Evolutionary conservation across 2,888 invertebrate species (phyloP).

Genomic region (Gerris lacustris): DNA sequence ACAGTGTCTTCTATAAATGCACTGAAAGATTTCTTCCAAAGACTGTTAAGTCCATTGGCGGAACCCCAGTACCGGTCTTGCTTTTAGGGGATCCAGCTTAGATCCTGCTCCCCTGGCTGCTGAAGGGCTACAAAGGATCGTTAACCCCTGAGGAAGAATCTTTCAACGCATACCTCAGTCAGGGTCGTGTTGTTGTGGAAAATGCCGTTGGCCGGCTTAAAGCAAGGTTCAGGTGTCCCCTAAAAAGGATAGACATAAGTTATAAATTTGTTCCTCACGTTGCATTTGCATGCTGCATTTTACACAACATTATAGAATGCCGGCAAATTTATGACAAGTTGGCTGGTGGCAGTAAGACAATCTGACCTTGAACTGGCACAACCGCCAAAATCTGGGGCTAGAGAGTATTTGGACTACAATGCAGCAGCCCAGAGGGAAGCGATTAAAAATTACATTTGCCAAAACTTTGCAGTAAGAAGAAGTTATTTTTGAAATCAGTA

Average conservation of each 20-base stretch:
- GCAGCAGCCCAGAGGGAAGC: neutral
- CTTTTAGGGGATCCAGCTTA: constrained; percentile 28
- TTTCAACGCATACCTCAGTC: constrained; percentile 26
- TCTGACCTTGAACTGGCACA: neutral
- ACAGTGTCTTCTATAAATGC: neutral
- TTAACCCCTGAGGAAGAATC: too few species aligned
- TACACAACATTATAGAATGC: constrained; percentile 29
- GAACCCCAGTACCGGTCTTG: constrained; percentile 23
- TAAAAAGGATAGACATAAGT: constrained; percentile 28
- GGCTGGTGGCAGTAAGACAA: neutral
- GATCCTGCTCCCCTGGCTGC: constrained; percentile 26
- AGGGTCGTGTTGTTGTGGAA: constrained; percentile 28
- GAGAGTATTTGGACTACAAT: neutral
- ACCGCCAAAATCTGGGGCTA: neutral
- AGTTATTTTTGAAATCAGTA: neutral
- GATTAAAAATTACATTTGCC: neutral
- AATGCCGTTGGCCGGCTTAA: constrained; percentile 33
- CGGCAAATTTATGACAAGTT: constrained; percentile 11
- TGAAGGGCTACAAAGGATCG: constrained; percentile 24
- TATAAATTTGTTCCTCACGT: constrained; percentile 28
- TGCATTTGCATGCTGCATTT: constrained; percentile 29
- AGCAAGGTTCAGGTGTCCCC: constrained; percentile 29
- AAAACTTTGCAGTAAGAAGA: neutral
- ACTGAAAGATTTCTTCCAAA: constrained; percentile 13
- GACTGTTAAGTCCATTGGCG: constrained; percentile 18